phyloP scores from a whole-genome alignment of 64 coral and sea anemone genomes.

The Porites lutea region DNA sequence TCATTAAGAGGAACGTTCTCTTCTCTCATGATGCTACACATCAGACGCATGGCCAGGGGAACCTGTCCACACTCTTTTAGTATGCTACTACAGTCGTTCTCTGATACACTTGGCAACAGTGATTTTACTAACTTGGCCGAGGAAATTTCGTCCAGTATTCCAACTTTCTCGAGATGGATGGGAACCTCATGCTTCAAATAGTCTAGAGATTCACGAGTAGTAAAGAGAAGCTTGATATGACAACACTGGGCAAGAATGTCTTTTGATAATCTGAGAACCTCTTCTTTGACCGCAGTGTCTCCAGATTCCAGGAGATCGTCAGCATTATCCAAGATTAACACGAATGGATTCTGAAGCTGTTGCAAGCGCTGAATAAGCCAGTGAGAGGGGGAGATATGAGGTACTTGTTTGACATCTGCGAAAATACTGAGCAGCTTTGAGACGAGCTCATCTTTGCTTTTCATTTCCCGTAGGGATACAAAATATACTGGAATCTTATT shows the following conservation, averaged over 20 bases:
- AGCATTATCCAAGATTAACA: constrained; percentile 16
- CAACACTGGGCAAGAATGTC: background rate
- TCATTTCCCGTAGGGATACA: background rate
- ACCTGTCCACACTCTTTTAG: background rate
- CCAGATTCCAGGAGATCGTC: constrained; percentile 11
- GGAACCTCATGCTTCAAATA: background rate
- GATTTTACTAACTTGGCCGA: background rate
- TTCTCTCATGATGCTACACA: background rate
- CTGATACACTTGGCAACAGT: background rate
- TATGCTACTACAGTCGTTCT: background rate
- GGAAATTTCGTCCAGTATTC: background rate
- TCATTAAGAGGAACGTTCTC: background rate
- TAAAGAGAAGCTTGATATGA: background rate
- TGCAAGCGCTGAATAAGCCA: background rate
- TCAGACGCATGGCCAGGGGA: background rate
- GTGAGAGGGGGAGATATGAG: background rate
- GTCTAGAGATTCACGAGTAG: constrained; percentile 1
- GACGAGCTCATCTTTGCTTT: constrained; percentile 2
- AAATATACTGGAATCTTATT: constrained; percentile 13
- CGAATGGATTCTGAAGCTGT: background rate
- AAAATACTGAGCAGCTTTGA: constrained; percentile 34
- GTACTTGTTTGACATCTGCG: background rate
- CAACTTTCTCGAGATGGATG: background rate
- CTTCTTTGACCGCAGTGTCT: background rate
- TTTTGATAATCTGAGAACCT: background rate